Conservation (phyloP, 30 jellyfish, hydroid and myxozoan genomes). For the Aurelia aurita complex sp. Pacific region DNA sequence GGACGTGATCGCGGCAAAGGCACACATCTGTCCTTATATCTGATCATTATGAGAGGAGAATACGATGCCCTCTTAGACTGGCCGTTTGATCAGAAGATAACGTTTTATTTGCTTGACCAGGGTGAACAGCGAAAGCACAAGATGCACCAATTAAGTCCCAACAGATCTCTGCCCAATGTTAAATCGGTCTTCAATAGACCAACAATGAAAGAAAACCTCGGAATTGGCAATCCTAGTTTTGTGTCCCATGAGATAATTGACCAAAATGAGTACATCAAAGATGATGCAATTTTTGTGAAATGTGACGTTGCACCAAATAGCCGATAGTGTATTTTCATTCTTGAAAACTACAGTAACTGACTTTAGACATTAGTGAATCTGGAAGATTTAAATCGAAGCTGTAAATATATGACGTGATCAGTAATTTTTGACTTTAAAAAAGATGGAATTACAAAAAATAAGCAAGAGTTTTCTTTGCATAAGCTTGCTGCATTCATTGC, state of each 20-base stretch:
- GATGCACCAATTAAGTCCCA: slow-evolving; percentile 95
- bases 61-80: slow-evolving; percentile 89
- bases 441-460: too few species aligned
- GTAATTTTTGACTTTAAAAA: too few species aligned
- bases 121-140: slow-evolving; percentile 92
- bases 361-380: background rate
- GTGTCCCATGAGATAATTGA: slow-evolving; percentile 93
- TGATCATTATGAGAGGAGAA: slow-evolving; percentile 95
- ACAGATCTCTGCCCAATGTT: slow-evolving; percentile 92
- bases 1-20: slow-evolving; percentile 99
- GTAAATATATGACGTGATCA: too few species aligned
- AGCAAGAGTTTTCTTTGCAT: too few species aligned
- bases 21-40: slow-evolving; percentile 89
- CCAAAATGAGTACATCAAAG: slow-evolving; percentile 83
- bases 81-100: slow-evolving; percentile 94
- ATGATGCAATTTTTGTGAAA: slow-evolving; percentile 79
- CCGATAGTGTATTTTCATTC: slow-evolving; percentile 2
- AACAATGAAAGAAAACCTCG: slow-evolving; percentile 81
- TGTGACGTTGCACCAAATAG: slow-evolving; percentile 84
- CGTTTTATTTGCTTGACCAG: slow-evolving; percentile 87
- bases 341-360: background rate
- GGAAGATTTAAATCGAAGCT: too few species aligned
- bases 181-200: slow-evolving; percentile 96
- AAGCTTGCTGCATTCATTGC: too few species aligned
- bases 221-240: slow-evolving; percentile 97